Percentiles rank a stretch among this genome's conserved stretches.
Conservation (phyloP, 37 sponge, comb jelly and placozoan species). For the Halichondria panicea region DNA sequence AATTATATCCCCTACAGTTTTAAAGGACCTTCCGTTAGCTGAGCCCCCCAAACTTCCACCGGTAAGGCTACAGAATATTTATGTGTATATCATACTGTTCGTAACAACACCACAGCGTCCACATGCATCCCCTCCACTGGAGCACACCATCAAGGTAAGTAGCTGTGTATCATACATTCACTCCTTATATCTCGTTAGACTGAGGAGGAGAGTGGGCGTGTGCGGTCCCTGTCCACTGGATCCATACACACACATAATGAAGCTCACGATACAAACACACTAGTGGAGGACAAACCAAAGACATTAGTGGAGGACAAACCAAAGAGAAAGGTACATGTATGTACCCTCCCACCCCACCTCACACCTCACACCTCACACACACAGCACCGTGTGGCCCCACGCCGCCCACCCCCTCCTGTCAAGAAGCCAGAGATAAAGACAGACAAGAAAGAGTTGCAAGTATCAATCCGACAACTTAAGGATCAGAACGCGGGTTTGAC, state of each 20-base stretch:
- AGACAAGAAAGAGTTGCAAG: constrained; percentile 38
- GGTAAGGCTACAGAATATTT: no score
- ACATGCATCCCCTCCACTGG: not conserved
- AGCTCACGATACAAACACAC: not conserved
- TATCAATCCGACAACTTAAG: constrained; percentile 42
- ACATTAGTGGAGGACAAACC: constrained; percentile 4
- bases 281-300: not conserved
- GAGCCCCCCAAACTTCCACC: constrained; percentile 69
- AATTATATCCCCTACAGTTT: constrained; percentile 4
- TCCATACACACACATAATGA: constrained; percentile 18
- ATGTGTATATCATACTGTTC: no score
- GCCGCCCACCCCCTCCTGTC: not conserved
- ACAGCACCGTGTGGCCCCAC: no score
- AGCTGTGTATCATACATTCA: no score
- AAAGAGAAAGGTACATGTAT: no score
- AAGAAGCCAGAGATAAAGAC: not conserved
- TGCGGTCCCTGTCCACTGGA: constrained; percentile 47
- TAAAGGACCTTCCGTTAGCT: constrained; percentile 53
- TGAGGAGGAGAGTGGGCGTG: not conserved
- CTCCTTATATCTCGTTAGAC: not conserved
- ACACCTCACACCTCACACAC: no score
- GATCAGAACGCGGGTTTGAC: constrained; percentile 42
- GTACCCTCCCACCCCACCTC: no score
- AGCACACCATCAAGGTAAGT: no score
- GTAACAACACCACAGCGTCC: no score